Evolutionary conservation across 2,113 vertebrate genomes (phyloP), one percentile per base, ranked within the genome.

Genomic region (Labeo catla): DNA sequence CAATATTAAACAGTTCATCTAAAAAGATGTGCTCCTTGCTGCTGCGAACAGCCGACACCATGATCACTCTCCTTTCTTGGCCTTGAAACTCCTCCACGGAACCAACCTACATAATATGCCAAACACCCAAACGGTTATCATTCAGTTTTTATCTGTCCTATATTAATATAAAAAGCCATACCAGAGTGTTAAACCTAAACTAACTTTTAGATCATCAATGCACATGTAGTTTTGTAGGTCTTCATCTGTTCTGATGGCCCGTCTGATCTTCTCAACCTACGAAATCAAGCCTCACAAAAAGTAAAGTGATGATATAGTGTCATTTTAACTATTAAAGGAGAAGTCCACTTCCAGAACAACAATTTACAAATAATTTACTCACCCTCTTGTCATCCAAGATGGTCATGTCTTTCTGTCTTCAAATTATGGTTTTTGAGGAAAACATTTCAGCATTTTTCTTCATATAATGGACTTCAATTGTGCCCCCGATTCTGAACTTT

Each of bases 41-140:
- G 95, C 98, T 99, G 21, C 98, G 96, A 45, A 99, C 98, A 0
- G 97, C 87, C 21, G 98, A 98, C 91, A 99, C 96, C 88, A 99
- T 74, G 90, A 99, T 95, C 43, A 98, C 92, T 0, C 89, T 95
- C 28, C 96, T 94, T 84, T 99, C 98, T 91, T 99, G 97, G 77
- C 98, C 98, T 89, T 99, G 98, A 92, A 99, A 99, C 91, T 99
- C 95, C 88, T 99, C 98, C 91, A 99, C 98, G 0, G 97, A 98
- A 11, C 98, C 98, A 90, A 99, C 96, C 98, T 99, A 73, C 52
- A 84, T 84, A 82, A 84, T 50, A 47, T 21, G 34, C 10, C 66
- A 52, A 57, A 59, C 45, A 0, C 34, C 70, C 50, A 86, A 4
- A 39, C 4, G 39, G 39, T 4, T 39, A n/a, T n/a, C n/a, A 39